Conservation (phyloP, 2,888 invertebrate species). For the Melangyna quadrimaculata region DNA sequence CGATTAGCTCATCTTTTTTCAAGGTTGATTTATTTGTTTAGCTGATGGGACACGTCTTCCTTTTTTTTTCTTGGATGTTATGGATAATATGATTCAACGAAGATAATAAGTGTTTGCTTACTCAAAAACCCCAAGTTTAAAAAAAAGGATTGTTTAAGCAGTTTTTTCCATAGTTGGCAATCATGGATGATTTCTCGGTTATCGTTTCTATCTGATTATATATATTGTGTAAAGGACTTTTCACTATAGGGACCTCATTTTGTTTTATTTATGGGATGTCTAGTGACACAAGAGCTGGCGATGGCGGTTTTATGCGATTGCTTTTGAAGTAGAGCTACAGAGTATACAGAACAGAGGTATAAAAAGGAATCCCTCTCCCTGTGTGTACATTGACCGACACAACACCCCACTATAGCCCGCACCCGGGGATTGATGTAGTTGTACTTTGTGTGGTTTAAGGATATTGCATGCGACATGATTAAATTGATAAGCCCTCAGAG, state of each 20-base stretch:
- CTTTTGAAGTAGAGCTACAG: conserved; percentile 40
- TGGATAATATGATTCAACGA: no score
- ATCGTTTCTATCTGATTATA: conserved; percentile 24
- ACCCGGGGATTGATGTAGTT: not conserved
- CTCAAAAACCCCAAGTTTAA: no score
- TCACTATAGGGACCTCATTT: conserved; percentile 9
- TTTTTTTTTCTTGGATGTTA: no score
- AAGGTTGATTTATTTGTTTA: no score
- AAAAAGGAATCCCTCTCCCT: conserved; percentile 2
- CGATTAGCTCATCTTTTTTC: no score
- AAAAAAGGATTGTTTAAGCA: not conserved
- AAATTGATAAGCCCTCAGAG: conserved; percentile 67
- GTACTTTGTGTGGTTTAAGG: conserved; percentile 35
- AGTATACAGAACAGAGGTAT: not conserved
- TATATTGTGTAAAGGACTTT: conserved; percentile 15
- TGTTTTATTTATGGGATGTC: conserved; percentile 62
- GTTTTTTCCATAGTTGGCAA: not conserved
- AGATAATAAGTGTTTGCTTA: no score
- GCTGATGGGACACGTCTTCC: no score
- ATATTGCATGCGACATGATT: conserved; percentile 67
- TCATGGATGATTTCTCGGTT: not conserved
- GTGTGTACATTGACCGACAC: conserved; percentile 24
- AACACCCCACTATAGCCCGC: not conserved
- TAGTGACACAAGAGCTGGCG: conserved; percentile 60
- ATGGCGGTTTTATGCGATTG: conserved; percentile 65